phyloP scores from a whole-genome alignment of 2,113 vertebrate species.

The Pseudorasbora parva region DNA sequence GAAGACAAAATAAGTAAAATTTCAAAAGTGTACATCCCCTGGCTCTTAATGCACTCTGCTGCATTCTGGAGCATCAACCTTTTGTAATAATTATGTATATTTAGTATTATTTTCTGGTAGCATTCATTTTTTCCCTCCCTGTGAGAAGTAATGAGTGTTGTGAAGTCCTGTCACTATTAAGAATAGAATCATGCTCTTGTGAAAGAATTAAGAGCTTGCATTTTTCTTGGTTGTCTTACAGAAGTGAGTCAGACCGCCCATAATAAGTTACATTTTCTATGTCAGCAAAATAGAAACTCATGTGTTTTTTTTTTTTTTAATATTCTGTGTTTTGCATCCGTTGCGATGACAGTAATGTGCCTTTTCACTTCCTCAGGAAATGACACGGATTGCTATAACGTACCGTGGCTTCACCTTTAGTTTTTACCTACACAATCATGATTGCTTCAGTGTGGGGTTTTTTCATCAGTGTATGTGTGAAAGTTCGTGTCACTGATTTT shows the following conservation, averaged over 20 bases:
- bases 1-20: too few species aligned
- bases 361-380: slow-evolving; percentile 46
- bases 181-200: neutral
- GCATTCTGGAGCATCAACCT: too few species aligned
- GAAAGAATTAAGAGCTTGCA: neutral
- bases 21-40: too few species aligned
- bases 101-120: too few species aligned
- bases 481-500: neutral
- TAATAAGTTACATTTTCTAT: neutral
- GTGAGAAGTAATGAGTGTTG: neutral
- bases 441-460: neutral
- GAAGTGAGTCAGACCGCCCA: neutral
- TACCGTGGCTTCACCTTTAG: neutral
- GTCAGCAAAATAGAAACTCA: neutral
- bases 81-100: too few species aligned
- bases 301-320: neutral
- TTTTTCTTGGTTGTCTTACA: neutral
- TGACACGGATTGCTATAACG: neutral
- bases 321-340: slow-evolving; percentile 18
- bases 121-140: neutral
- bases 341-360: neutral
- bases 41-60: too few species aligned
- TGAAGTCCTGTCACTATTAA: neutral
- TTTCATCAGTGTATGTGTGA: neutral
- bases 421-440: too few species aligned